Percentiles rank a stretch among this genome's conserved stretches.
Evolutionary conservation across 1,140 invertebrate species (phyloP).

Genomic region (Diprion similis): DNA sequence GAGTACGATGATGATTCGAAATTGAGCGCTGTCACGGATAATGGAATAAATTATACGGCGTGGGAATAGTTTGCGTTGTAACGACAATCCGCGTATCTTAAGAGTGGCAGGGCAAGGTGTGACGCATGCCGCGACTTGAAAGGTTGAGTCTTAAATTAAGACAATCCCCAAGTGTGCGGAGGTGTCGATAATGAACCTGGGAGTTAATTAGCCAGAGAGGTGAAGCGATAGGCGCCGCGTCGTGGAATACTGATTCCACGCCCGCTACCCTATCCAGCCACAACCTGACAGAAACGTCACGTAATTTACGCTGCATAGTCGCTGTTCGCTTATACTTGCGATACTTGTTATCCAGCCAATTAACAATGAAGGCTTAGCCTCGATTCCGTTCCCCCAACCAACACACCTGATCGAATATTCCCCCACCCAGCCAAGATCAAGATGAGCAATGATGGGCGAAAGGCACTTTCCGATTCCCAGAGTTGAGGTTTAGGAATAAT

Average conservation of each 20-base stretch:
- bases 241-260: constrained; percentile 53
- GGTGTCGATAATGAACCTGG: constrained; percentile 59
- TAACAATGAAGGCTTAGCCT: background rate
- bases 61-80: background rate
- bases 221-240: constrained; percentile 48
- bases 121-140: constrained; percentile 27
- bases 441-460: too few relatives aligned
- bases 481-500: too few relatives aligned
- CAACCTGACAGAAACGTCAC: constrained; percentile 55
- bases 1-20: too few relatives aligned
- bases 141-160: constrained; percentile 45
- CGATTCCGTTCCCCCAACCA: background rate
- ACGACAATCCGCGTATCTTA: background rate
- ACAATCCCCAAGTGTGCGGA: constrained; percentile 39
- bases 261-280: constrained; percentile 15
- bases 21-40: background rate
- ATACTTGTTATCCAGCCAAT: background rate
- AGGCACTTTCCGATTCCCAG: too few relatives aligned
- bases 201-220: constrained; percentile 54
- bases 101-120: background rate
- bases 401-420: constrained; percentile 15
- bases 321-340: constrained; percentile 2
- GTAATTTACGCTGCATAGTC: constrained; percentile 44
- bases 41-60: constrained; percentile 2
- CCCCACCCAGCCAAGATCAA: constrained; percentile 12